These are phyloP conservation scores for Agriopis aurantiaria DNA, from an alignment of 2,888 invertebrate genomes.

Conservation along the genomic window DNA sequence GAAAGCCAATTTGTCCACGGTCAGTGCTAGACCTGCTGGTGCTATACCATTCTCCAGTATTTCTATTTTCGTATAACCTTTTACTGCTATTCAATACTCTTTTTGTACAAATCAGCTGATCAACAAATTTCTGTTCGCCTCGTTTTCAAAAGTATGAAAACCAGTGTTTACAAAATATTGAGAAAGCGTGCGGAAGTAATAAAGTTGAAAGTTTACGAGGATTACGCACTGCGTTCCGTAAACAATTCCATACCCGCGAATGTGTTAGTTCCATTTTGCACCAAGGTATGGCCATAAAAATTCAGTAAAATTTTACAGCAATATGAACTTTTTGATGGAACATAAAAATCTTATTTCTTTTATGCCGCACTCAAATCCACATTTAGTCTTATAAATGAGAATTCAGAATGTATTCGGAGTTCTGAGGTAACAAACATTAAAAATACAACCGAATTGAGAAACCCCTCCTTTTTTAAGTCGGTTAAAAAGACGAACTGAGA, in stretches of 20 bases:
- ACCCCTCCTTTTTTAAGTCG: too few species aligned
- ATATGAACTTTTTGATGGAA: not conserved
- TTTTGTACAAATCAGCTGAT: not conserved
- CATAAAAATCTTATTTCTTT: not conserved
- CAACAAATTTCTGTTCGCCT: not conserved
- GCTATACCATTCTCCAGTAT: not conserved
- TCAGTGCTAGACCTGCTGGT: not conserved
- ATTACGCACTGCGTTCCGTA: conserved; percentile 6
- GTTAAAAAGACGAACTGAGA: too few species aligned
- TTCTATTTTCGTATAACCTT: not conserved
- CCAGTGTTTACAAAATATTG: conserved; percentile 15
- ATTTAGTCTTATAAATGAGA: not conserved
- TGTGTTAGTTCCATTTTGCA: not conserved
- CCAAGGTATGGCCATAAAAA: not conserved
- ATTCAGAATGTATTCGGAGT: not conserved
- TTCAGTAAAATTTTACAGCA: not conserved
- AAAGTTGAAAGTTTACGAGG: conserved; percentile 13
- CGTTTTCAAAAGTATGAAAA: conserved; percentile 9
- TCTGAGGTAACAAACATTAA: too few species aligned
- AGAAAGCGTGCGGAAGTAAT: conserved; percentile 15
- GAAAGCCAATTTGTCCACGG: too few species aligned
- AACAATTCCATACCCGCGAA: not conserved
- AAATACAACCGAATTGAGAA: too few species aligned
- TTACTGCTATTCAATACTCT: not conserved
- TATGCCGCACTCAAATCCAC: not conserved